phyloP scores from a whole-genome alignment of 1,140 invertebrate species.

The Steinernema feltiae region DNA sequence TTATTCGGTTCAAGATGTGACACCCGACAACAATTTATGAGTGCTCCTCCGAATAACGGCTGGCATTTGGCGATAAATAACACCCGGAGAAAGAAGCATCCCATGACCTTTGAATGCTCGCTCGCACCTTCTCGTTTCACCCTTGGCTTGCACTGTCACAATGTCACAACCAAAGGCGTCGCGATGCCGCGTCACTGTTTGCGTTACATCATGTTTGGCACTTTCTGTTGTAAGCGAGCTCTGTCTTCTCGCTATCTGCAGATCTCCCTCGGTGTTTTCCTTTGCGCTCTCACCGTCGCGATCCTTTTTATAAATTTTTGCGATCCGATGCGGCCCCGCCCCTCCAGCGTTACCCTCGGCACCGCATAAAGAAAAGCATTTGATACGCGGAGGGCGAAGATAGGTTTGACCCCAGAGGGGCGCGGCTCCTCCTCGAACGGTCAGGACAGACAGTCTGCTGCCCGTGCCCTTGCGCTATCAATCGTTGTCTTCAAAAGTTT shows the following conservation, averaged over 20 bases:
- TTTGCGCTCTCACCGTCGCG: background rate
- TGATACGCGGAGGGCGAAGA: background rate
- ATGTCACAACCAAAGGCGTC: background rate
- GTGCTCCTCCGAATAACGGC: too few species aligned
- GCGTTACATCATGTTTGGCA: background rate
- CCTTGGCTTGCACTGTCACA: background rate
- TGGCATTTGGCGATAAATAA: too few species aligned
- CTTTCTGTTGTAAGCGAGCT: background rate
- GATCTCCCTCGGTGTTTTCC: background rate
- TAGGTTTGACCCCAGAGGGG: background rate
- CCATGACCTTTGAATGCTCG: background rate
- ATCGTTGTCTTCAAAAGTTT: too few species aligned
- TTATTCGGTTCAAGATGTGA: too few species aligned
- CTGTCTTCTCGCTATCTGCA: background rate
- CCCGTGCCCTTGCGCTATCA: background rate
- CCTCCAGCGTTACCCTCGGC: background rate
- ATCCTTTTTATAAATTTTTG: conserved; percentile 7
- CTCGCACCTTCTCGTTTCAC: background rate
- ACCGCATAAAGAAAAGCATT: background rate
- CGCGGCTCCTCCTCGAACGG: background rate
- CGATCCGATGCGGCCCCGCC: conserved; percentile 4
- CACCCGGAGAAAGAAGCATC: too few species aligned
- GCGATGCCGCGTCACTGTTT: background rate
- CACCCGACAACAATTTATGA: too few species aligned
- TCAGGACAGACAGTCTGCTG: background rate